Conservation (phyloP, 2,888 invertebrate genomes). For the Arrhopalites spinosus region DNA sequence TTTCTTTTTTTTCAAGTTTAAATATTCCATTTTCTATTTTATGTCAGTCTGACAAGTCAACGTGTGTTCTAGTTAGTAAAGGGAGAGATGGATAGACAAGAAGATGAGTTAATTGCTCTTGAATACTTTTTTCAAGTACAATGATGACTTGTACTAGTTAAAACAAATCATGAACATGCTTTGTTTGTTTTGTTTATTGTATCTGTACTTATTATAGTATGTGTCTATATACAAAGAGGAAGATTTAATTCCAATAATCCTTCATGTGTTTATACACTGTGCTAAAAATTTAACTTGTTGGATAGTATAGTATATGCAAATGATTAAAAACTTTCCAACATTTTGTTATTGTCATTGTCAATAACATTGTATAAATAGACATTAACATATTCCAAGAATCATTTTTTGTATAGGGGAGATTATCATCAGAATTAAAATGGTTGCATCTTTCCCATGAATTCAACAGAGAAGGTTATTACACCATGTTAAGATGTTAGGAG, state of each 20-base stretch:
- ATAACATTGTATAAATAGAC: no score
- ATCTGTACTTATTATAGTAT: no score
- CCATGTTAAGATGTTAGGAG: no score
- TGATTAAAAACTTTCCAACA: no score
- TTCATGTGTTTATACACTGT: neutral
- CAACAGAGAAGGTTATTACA: no score
- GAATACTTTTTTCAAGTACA: neutral
- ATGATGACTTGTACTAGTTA: neutral
- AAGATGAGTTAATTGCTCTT: conserved; percentile 1
- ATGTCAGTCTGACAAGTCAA: neutral
- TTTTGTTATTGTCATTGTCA: no score
- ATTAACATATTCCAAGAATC: no score
- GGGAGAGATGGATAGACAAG: neutral
- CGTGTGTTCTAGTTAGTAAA: neutral
- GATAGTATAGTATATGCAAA: no score
- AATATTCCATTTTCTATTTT: neutral
- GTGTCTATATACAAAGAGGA: neutral
- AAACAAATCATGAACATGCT: neutral
- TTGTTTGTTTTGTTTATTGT: neutral
- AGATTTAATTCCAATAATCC: neutral
- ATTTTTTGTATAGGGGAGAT: no score
- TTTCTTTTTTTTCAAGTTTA: neutral
- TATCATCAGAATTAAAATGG: no score
- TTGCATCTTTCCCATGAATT: no score
- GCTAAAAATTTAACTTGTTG: no score